Conservation (phyloP, 2,797 vertebrate genomes). For the Anguilla marmorata region DNA sequence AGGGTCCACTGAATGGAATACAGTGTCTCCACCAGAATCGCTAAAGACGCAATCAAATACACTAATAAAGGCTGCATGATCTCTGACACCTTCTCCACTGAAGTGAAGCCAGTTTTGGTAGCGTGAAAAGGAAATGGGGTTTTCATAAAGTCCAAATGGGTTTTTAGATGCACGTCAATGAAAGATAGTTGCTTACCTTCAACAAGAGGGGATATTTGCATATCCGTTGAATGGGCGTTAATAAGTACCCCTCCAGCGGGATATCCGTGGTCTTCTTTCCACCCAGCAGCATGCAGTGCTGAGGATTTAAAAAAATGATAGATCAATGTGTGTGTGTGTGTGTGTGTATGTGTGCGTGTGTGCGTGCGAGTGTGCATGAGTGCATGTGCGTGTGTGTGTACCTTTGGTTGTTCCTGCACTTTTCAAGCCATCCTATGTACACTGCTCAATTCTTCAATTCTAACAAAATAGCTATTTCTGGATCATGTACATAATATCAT, state of each 20-base stretch:
- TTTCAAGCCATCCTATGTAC: neutral
- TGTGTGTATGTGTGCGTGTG: too few relatives aligned
- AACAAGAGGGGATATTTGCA: slow-evolving; percentile 98
- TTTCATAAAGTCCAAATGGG: neutral
- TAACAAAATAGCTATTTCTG: neutral
- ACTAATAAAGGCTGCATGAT: neutral
- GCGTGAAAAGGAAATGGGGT: neutral
- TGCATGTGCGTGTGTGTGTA: neutral
- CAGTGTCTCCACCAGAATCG: neutral
- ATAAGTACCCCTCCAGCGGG: slow-evolving; percentile 94
- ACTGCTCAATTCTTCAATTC: neutral
- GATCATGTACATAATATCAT: neutral
- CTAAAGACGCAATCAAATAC: neutral
- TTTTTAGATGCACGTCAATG: neutral
- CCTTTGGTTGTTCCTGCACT: neutral
- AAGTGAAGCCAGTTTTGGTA: neutral
- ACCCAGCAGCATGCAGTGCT: slow-evolving; percentile 97
- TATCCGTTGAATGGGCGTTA: slow-evolving; percentile 96
- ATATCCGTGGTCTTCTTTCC: slow-evolving; percentile 97
- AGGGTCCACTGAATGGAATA: neutral
- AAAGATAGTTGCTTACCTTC: slow-evolving; percentile 74
- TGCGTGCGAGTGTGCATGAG: neutral
- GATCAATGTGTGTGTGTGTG: neutral
- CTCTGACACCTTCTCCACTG: neutral
- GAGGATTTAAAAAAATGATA: slow-evolving; percentile 8